Conservation (phyloP, 1,140 invertebrate genomes). For the Tetramorium parvispinum region DNA sequence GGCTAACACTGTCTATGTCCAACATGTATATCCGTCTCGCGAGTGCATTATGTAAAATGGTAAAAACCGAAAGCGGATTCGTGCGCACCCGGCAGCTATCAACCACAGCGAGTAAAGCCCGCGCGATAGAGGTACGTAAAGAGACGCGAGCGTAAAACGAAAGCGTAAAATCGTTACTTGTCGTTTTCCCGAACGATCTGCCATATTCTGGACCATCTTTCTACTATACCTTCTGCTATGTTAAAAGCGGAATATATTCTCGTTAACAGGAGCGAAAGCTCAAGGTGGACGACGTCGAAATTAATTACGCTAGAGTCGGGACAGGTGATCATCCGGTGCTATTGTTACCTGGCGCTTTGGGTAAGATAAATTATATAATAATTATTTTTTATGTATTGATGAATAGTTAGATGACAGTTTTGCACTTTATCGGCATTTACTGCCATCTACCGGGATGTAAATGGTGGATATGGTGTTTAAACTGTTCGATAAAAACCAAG, state of each 20-base stretch:
- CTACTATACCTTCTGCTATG: no score
- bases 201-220: background rate
- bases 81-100: background rate
- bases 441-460: constrained; percentile 14
- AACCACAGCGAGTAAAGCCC: background rate
- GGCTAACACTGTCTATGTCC: background rate
- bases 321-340: constrained; percentile 89
- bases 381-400: background rate
- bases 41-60: background rate
- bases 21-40: background rate
- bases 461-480: background rate
- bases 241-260: background rate
- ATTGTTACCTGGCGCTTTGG: constrained; percentile 92
- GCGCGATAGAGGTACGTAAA: constrained; percentile 32
- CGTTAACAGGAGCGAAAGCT: constrained; percentile 85
- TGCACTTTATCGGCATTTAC: background rate
- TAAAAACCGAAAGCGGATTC: background rate
- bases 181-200: no score
- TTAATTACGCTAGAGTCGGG: constrained; percentile 92
- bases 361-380: constrained; percentile 76
- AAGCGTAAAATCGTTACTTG: background rate
- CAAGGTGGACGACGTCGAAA: constrained; percentile 87
- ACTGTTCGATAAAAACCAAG: background rate
- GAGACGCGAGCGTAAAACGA: background rate
- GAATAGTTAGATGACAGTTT: background rate